Base-by-base conservation (phyloP, 2,113 vertebrate genomes). In the Entomyzon cyanotis region DNA sequence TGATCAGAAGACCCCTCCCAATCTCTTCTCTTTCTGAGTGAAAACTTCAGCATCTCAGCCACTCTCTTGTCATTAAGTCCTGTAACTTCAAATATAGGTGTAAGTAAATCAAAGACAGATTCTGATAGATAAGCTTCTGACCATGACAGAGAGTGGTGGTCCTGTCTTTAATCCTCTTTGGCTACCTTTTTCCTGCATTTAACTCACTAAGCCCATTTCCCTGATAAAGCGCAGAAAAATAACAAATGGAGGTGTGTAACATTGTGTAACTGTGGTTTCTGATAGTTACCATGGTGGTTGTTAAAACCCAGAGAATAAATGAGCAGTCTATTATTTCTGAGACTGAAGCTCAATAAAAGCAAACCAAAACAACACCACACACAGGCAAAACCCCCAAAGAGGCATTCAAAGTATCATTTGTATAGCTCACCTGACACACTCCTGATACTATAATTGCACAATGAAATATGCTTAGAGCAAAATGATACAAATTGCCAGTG, bases 291-390 rank as follows among this genome's bases (percentile, higher is more conserved):
- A 23, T 31, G 75, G 79, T 68, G 44, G 84, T 64, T 92, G 59
- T 80, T 94, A 92, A 94, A 91, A 79, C 18, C 37, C 63, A 52
- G 50, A 74, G 74, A 88, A 95, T 79, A 96, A 96, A 93, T 74
- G 75, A 89, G 69, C 5, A 1, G 65, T 80, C 53, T 96, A 35
- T 94, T 90, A 90, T 92, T 97, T 85, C 76, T 90, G 91, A 88
- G 71, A 64, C 69, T 58, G 70, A 82, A 92, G 69, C 69, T 94
- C 15, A 0, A 90, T 87, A 71, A 93, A 78, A 90, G 46, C 75
- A 80, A 85, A 76, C 59, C 62, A 59, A 88, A 95, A 84, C 78
- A 93, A 2, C 65, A 89, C 56, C 64, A 90, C 59, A 85, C 55
- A 78, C 27, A 87, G 47, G 87, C 27, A 89, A 84, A 90, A 50